phyloP scores from a whole-genome alignment of 2,888 invertebrate species.

The Heliconius sara region DNA sequence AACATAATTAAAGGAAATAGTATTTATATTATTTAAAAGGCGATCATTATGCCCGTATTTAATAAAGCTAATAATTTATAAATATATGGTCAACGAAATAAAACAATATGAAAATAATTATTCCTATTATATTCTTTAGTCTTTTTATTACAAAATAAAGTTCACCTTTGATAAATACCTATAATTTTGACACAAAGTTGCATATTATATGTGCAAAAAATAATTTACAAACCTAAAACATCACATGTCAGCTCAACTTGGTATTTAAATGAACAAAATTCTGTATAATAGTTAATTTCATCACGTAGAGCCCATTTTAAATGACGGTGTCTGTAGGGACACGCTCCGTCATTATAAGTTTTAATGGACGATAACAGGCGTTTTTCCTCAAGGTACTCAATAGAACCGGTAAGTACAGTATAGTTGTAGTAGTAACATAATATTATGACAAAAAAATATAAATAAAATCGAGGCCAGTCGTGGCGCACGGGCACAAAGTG shows the following conservation, averaged over 20 bases:
- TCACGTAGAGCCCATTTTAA: conserved; percentile 50
- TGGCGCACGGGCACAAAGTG: no score
- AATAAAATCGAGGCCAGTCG: no score
- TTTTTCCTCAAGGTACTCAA: conserved; percentile 32
- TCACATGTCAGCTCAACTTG: no score
- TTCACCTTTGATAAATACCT: no score
- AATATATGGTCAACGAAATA: neutral
- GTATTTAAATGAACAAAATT: conserved; percentile 22
- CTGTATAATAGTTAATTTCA: conserved; percentile 45
- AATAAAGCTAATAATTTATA: neutral
- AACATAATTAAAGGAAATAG: neutral
- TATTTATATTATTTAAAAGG: neutral
- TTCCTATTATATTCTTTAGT: no score
- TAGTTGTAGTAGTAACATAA: neutral
- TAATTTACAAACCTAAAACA: no score
- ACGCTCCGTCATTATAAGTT: conserved; percentile 69
- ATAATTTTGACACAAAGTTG: no score
- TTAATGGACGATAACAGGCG: conserved; percentile 63
- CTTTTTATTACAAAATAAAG: no score
- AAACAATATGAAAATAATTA: no score
- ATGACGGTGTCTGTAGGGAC: conserved; percentile 65
- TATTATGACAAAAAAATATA: no score
- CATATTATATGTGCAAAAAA: no score
- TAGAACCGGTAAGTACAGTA: conserved; percentile 33
- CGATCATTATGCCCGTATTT: neutral